Conservation (phyloP, 1,140 invertebrate species). For the Apis florea region DNA sequence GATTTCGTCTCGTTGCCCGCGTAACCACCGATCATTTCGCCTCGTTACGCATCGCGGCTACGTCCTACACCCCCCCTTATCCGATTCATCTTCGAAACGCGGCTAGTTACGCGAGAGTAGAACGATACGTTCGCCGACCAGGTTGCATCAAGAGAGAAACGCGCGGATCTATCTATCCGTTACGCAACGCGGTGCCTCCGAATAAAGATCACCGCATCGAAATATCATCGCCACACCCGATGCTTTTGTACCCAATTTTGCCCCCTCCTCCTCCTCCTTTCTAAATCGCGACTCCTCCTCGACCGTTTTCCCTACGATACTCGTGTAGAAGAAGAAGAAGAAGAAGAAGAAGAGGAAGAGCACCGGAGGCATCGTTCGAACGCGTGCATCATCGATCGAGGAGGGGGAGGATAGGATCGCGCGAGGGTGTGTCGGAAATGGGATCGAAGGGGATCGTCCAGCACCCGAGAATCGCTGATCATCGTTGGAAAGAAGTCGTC, state of each 20-base stretch:
- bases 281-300: background rate
- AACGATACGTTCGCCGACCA: too few relatives aligned
- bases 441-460: conserved; percentile 49
- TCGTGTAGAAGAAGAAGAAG: too few relatives aligned
- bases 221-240: background rate
- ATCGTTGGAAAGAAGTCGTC: conserved; percentile 64
- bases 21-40: too few relatives aligned
- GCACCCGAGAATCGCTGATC: conserved; percentile 57
- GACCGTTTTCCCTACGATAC: conserved; percentile 22
- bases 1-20: too few relatives aligned
- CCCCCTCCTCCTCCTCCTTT: background rate
- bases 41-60: too few relatives aligned
- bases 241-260: too few relatives aligned
- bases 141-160: background rate
- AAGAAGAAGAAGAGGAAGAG: too few relatives aligned
- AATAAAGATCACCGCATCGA: background rate
- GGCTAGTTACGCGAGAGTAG: too few relatives aligned
- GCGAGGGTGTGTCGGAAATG: conserved; percentile 48
- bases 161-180: background rate
- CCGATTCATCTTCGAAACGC: too few relatives aligned
- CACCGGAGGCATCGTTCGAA: background rate
- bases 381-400: conserved; percentile 28
- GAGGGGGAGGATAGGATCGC: background rate
- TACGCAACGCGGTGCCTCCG: background rate
- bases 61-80: too few relatives aligned